Evolutionary conservation across 2,888 invertebrate species (phyloP).

Genomic region (Trissolcus japonicus): DNA sequence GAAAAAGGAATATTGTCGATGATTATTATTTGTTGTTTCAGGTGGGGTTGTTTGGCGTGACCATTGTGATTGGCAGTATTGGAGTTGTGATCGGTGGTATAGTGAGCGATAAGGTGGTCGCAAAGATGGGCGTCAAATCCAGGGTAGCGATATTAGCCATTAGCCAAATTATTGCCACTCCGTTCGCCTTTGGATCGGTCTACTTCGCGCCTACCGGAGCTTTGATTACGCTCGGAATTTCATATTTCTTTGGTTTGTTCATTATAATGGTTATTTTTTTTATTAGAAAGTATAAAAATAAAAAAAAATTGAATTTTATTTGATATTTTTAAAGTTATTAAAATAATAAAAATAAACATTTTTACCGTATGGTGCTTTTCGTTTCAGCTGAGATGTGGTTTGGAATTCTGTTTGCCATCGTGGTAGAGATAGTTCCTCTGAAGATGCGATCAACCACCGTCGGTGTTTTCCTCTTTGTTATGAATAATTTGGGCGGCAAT

Average conservation of each 20-base stretch:
- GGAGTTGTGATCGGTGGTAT: constrained; percentile 86
- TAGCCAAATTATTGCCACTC: constrained; percentile 89
- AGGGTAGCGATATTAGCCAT: constrained; percentile 87
- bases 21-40: constrained; percentile 65
- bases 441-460: constrained; percentile 89
- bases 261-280: neutral
- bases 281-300: too few relatives aligned
- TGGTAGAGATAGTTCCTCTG: constrained; percentile 91
- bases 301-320: too few relatives aligned
- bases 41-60: constrained; percentile 91
- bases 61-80: constrained; percentile 89
- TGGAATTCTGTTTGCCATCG: constrained; percentile 92
- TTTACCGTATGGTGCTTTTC: too few relatives aligned
- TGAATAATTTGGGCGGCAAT: constrained; percentile 95
- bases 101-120: constrained; percentile 90
- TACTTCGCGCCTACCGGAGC: constrained; percentile 89
- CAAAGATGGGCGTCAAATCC: constrained; percentile 89
- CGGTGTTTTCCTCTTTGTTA: constrained; percentile 91
- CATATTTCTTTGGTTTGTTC: constrained; percentile 87
- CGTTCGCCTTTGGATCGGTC: constrained; percentile 91
- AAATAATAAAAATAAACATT: too few relatives aligned
- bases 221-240: constrained; percentile 91
- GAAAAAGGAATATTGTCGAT: too few relatives aligned
- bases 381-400: constrained; percentile 94
- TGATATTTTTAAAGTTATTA: too few relatives aligned